These are phyloP conservation scores for Slavum lentiscoides DNA, from an alignment of 2,888 invertebrate genomes.

Conservation along the genomic window DNA sequence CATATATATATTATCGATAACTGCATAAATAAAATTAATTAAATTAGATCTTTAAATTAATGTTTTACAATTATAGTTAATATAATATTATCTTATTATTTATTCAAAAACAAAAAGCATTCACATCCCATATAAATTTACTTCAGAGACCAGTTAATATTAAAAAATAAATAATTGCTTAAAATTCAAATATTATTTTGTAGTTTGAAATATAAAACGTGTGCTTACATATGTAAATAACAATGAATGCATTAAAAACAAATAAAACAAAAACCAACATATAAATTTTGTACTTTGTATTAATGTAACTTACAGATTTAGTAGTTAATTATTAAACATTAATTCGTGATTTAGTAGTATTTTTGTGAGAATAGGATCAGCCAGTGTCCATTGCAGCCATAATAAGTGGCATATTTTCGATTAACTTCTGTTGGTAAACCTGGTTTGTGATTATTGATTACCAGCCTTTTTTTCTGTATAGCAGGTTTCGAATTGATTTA, in stretches of 20 bases:
- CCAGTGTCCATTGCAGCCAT: slow-evolving; percentile 46
- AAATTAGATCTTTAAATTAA: neutral
- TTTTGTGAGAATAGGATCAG: slow-evolving; percentile 40
- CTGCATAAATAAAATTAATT: neutral
- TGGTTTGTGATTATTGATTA: slow-evolving; percentile 28
- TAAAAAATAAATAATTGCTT: too few relatives aligned
- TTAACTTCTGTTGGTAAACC: slow-evolving; percentile 8
- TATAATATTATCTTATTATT: neutral
- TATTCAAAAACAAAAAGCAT: neutral
- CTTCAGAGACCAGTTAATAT: neutral
- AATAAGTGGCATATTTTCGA: slow-evolving; percentile 40
- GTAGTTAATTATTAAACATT: slow-evolving; percentile 37
- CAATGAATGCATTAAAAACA: neutral
- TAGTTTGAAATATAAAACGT: too few relatives aligned
- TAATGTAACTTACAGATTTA: slow-evolving; percentile 37
- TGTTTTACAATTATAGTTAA: neutral
- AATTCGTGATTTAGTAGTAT: slow-evolving; percentile 34
- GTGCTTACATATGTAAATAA: too few relatives aligned
- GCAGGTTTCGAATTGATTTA: slow-evolving; percentile 41
- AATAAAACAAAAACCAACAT: neutral
- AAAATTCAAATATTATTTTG: too few relatives aligned
- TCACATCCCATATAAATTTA: neutral
- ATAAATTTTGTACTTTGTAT: neutral
- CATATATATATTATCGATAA: too few relatives aligned
- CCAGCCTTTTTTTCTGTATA: slow-evolving; percentile 31